A percentile compares a stretch with the other conserved stretches of the same genome.
phyloP scores from a whole-genome alignment of 2,888 invertebrate species.

The Lithosia quadra region DNA sequence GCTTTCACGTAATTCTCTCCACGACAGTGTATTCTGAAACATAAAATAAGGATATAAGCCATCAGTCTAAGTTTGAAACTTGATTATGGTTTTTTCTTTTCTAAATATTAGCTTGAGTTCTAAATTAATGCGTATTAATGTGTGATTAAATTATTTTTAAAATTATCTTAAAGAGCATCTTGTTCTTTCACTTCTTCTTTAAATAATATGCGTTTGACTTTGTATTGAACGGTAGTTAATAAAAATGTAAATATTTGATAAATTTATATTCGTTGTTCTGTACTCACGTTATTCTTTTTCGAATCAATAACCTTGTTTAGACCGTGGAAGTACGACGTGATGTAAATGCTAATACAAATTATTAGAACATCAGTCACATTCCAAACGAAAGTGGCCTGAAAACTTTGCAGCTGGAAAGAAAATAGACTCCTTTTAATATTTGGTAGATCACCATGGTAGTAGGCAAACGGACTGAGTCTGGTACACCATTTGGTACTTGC shows the following conservation, averaged over 20 bases:
- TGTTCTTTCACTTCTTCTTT: no score
- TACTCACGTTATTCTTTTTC: slow-evolving; percentile 11
- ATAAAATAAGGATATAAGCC: background rate
- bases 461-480: no score
- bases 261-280: no score
- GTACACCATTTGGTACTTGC: no score
- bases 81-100: background rate
- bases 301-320: slow-evolving; percentile 6
- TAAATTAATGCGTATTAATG: no score
- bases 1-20: slow-evolving; percentile 59
- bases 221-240: no score
- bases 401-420: slow-evolving; percentile 16
- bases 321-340: slow-evolving; percentile 13
- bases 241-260: no score
- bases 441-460: no score
- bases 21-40: slow-evolving; percentile 52
- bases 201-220: no score
- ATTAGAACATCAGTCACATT: slow-evolving; percentile 15
- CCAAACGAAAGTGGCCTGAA: slow-evolving; percentile 17
- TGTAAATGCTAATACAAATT: slow-evolving; percentile 15
- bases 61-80: background rate
- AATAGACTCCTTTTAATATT: background rate
- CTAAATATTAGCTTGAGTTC: no score
- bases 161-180: no score
- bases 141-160: no score